Evolutionary conservation across 2,888 invertebrate species (phyloP), one percentile per base, ranked within the genome.

Genomic region (Xylota segnis): DNA sequence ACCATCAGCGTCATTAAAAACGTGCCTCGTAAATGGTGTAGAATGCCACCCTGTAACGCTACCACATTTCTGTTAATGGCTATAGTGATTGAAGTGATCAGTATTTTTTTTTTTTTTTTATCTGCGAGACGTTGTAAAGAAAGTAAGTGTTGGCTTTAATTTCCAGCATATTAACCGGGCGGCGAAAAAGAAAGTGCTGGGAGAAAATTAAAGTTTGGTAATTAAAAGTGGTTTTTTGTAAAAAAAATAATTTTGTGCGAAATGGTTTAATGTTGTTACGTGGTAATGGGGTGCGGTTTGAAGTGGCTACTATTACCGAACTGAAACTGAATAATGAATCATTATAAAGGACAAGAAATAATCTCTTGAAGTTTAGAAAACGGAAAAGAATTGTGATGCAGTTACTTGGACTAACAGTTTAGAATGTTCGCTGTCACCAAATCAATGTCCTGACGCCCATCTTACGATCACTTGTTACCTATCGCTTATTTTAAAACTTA

Each of bases 141-240:
- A 68, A 68, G 68, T 56, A 27, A 68, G 16, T 68, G 40, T 40
- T 68, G 54, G 37, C 50, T 10, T 32, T 27, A 29, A 68, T 43
- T 6, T 29, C 4, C 29, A 27, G 16, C 14, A 40, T 43, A 40
- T 43, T 43, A 43, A 54, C 14, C 27, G 54, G 27, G 27, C 40
- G 16, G 54, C 6, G 16, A 43, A 68, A 68, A 54, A 54, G 68
- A 68, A 68, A 68, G 68, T 43, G 54, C 10, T 54, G 12, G 10
- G 34, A 23, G 34, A 34, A 23, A 50, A 65, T 45, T 47, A 12
- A 32, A 18, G n/a, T 70, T 47, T 6, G 58, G 16, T 43, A 16
- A 58, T 47, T 58, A 23, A 18, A 47, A 14, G 16, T 7, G 18
- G 2, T 45, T 45, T 47, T 18, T 47, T 18, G 4, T 3, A 18